These are phyloP conservation scores for Lamellibrachia satsuma DNA, from an alignment of 2,888 invertebrate genomes.

Conservation along the genomic window DNA sequence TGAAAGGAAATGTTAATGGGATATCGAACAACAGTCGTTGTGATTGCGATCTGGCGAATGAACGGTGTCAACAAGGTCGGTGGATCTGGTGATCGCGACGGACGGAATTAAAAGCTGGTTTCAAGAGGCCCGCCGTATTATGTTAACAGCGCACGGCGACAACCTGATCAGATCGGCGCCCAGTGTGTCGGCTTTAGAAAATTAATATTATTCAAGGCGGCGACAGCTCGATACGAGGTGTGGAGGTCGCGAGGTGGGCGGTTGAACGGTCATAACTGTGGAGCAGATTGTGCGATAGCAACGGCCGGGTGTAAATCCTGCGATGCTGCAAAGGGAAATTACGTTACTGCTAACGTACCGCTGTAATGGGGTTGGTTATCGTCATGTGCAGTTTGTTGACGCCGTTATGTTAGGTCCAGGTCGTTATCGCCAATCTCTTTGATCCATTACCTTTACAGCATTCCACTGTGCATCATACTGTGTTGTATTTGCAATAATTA, in stretches of 20 bases:
- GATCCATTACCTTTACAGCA: too few relatives aligned
- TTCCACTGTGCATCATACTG: too few relatives aligned
- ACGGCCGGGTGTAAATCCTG: neutral
- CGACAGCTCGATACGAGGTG: neutral
- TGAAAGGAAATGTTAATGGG: neutral
- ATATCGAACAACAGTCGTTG: neutral
- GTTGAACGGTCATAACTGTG: neutral
- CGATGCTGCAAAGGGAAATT: neutral
- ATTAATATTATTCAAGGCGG: neutral
- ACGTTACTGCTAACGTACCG: neutral
- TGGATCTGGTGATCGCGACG: neutral
- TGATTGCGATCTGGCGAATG: neutral
- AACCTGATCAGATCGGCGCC: neutral
- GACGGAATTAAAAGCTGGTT: neutral
- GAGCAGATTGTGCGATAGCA: neutral
- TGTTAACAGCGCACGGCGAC: neutral
- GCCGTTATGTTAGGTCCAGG: neutral
- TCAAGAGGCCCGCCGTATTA: neutral
- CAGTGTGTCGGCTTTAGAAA: neutral
- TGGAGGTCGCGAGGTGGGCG: neutral
- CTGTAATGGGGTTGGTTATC: neutral
- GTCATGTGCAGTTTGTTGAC: neutral
- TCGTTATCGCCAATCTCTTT: too few relatives aligned
- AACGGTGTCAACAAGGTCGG: neutral
- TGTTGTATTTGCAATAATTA: too few relatives aligned